A percentile compares a stretch with the other conserved stretches of the same genome.
Conservation (phyloP, 2,113 vertebrate species). For the Origma solitaria region DNA sequence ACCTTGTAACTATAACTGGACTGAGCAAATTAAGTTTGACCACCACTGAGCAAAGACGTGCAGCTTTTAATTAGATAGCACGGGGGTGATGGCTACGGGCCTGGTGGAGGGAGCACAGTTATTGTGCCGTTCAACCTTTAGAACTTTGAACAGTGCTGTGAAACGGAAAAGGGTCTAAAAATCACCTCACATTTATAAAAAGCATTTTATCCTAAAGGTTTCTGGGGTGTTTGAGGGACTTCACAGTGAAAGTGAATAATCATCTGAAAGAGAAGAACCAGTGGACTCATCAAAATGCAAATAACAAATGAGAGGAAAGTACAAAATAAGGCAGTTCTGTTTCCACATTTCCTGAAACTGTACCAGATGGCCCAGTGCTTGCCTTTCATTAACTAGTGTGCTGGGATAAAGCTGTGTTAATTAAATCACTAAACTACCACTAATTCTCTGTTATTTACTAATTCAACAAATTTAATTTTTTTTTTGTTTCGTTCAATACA, state of each 20-base stretch:
- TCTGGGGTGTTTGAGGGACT: background rate
- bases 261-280: background rate
- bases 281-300: slow-evolving; percentile 30
- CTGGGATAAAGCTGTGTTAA: slow-evolving; percentile 65
- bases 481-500: slow-evolving; percentile 35
- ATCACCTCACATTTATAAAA: background rate
- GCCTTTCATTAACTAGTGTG: slow-evolving; percentile 56
- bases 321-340: background rate
- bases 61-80: background rate
- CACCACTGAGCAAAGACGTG: background rate
- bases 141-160: background rate
- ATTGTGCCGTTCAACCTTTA: background rate
- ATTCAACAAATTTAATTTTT: slow-evolving; percentile 52
- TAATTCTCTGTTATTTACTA: slow-evolving; percentile 65
- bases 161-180: background rate
- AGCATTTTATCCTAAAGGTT: background rate
- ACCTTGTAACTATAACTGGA: background rate
- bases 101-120: background rate
- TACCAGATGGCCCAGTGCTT: slow-evolving; percentile 58
- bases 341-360: slow-evolving; percentile 36
- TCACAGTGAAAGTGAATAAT: background rate
- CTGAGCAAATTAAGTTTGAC: background rate
- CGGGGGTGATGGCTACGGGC: background rate
- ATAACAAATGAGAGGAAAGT: slow-evolving; percentile 18
- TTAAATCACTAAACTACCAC: slow-evolving; percentile 65